Evolutionary conservation across 2,113 vertebrate species (phyloP), one percentile per base, ranked within the genome.

Genomic region (Carettochelys insculpta): DNA sequence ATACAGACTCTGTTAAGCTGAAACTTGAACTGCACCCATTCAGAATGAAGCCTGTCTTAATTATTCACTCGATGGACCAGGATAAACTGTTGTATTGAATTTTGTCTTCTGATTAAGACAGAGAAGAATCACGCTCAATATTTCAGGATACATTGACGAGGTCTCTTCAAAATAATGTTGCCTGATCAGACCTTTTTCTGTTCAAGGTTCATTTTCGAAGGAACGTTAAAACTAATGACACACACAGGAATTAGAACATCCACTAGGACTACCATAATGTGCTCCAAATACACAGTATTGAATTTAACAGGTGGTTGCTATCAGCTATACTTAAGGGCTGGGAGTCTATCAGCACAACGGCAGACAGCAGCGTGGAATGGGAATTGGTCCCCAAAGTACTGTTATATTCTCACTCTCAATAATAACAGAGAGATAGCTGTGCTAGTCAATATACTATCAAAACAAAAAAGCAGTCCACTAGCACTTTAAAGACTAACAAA

Each of bases 51-150:
- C 17, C 81, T 73, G 17, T 71, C 34, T 91, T 79, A 83, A 1
- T 41, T 61, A 41, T 2, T 91, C 4, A 52, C 65, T 88, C 90
- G 93, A 92, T 61, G 83, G 95, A 92, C 5, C 14, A 58, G 83
- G 9, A 10, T 6, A 9, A 47, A 93, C 86, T 87, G 24, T 50
- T 73, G 29, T 58, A 88, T 75, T 17, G 27, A 43, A 79, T 93
- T 93, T 80, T 92, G 1, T 87, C 58, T 88, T 65, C 83, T 93
- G 90, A 53, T 83, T 86, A 56, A 25, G 88, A 68, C 51, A 85
- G 91, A 90, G 65, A 4, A 91, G 86, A 54, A 58, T 58, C 50
- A 73, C 81, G 22, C 31, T 65, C n/a, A 73, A 29, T 87, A 90
- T 83, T 91, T 47, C 86, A 47, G 24, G 88, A 95, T 95, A 77